Evolutionary conservation across 2,113 vertebrate genomes (phyloP).

Genomic region (Sarotherodon lohbergeri): DNA sequence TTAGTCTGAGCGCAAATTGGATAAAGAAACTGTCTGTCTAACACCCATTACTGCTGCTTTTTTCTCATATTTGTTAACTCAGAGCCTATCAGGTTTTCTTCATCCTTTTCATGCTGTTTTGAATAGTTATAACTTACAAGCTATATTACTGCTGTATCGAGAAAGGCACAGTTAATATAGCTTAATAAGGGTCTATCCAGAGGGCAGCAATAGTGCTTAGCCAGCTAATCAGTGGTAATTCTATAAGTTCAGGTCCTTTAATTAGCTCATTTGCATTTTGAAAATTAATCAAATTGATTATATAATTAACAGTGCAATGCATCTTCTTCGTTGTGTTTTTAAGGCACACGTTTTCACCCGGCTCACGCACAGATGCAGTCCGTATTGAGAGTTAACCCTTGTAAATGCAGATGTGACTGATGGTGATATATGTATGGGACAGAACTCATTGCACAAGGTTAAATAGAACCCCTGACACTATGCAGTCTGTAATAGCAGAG

Average conservation of each 20-base stretch:
- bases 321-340: constrained; percentile 52
- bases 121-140: constrained; percentile 22
- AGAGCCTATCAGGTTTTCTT: background rate
- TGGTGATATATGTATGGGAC: constrained; percentile 19
- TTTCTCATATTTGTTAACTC: background rate
- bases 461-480: constrained; percentile 51
- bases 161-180: constrained; percentile 53
- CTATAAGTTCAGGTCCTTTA: constrained; percentile 74
- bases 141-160: constrained; percentile 4
- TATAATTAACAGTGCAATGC: constrained; percentile 69
- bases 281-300: constrained; percentile 76
- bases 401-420: constrained; percentile 22
- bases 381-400: background rate
- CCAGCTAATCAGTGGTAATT: constrained; percentile 73
- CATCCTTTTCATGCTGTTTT: background rate
- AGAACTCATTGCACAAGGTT: constrained; percentile 54
- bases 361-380: background rate
- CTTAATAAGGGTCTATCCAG: constrained; percentile 59
- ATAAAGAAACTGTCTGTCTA: background rate
- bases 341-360: background rate
- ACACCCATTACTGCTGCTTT: background rate
- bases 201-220: constrained; percentile 55
- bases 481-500: constrained; percentile 43
- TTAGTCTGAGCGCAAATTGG: background rate
- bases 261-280: constrained; percentile 75